phyloP scores from a whole-genome alignment of 2,888 invertebrate genomes.

The Sarcophaga rosellei region DNA sequence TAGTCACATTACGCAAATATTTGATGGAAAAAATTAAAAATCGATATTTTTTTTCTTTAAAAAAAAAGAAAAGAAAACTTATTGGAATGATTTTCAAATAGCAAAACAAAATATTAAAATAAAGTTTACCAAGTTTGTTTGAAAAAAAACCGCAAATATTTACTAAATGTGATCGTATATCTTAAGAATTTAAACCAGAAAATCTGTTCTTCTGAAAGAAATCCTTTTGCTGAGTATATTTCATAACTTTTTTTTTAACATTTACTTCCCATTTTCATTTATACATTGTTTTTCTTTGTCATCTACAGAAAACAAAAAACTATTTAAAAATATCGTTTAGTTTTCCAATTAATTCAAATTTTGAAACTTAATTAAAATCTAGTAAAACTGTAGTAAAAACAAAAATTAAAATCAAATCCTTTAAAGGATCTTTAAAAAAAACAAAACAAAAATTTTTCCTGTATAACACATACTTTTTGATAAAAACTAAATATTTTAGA shows the following conservation, averaged over 20 bases:
- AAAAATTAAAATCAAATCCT: too few relatives aligned
- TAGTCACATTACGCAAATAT: too few relatives aligned
- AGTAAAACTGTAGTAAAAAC: not conserved
- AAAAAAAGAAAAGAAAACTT: too few relatives aligned
- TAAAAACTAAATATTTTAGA: slow-evolving; percentile 44
- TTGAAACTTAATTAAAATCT: not conserved
- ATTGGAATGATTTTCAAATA: too few relatives aligned
- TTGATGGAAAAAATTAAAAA: too few relatives aligned
- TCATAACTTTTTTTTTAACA: not conserved
- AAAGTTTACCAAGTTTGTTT: not conserved
- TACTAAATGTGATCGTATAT: not conserved
- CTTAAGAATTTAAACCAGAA: not conserved
- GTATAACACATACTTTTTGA: slow-evolving; percentile 29
- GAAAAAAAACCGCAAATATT: not conserved
- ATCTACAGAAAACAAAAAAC: too few relatives aligned
- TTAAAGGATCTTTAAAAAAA: slow-evolving; percentile 14
- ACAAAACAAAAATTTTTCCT: slow-evolving; percentile 29
- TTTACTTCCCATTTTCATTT: too few relatives aligned
- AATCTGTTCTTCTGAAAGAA: too few relatives aligned
- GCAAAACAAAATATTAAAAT: not conserved
- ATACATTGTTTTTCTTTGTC: too few relatives aligned
- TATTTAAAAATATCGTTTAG: too few relatives aligned
- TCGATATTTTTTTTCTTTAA: too few relatives aligned
- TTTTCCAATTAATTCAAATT: too few relatives aligned
- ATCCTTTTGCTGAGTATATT: not conserved